Evolutionary conservation across 2,888 invertebrate genomes (phyloP).

Genomic region (Nemotelus nigrinus): DNA sequence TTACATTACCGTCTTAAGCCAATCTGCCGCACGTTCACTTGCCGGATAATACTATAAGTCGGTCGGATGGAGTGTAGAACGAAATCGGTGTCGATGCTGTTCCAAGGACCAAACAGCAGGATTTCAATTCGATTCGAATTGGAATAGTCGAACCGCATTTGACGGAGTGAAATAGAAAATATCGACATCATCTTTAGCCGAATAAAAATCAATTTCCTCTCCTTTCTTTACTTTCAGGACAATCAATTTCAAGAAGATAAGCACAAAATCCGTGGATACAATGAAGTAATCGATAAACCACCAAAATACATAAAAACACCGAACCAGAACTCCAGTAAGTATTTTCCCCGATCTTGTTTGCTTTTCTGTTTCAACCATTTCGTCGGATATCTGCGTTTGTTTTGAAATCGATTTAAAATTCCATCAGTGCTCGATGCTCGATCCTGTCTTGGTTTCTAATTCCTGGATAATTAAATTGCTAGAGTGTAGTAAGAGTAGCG

Average conservation of each 20-base stretch:
- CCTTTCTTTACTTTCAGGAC: constrained; percentile 60
- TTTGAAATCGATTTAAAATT: background rate
- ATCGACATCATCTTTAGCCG: constrained; percentile 19
- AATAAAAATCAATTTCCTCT: constrained; percentile 26
- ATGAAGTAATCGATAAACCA: constrained; percentile 71
- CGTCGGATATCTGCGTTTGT: too few species aligned
- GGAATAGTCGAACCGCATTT: background rate
- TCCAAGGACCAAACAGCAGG: too few species aligned
- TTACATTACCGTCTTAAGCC: background rate
- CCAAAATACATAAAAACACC: constrained; percentile 60
- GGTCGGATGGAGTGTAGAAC: too few species aligned
- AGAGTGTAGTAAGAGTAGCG: background rate
- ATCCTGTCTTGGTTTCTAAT: background rate
- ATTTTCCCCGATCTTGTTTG: background rate
- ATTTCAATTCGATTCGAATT: too few species aligned
- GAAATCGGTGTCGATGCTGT: too few species aligned
- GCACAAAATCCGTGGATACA: constrained; percentile 72
- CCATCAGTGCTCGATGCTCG: background rate
- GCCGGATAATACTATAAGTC: too few species aligned
- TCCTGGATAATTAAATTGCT: background rate
- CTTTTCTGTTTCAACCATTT: too few species aligned
- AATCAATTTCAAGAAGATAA: constrained; percentile 67
- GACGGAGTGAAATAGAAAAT: background rate
- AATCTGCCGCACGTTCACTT: background rate
- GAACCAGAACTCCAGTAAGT: constrained; percentile 47